These are phyloP conservation scores for Mycalesis mineus DNA, from an alignment of 2,888 invertebrate species.

Conservation along the genomic window DNA sequence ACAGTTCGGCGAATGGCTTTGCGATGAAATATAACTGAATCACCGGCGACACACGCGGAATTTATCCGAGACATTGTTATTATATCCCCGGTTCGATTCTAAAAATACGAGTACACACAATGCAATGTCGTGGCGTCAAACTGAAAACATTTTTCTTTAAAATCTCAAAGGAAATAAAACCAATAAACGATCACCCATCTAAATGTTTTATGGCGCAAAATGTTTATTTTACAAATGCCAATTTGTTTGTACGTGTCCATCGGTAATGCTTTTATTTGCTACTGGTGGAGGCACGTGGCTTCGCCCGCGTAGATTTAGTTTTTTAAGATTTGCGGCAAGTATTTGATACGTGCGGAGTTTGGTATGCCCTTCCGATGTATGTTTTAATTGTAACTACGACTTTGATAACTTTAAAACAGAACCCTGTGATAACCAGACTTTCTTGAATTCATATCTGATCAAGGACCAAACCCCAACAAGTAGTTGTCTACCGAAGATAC, in stretches of 20 bases:
- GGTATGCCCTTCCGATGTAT: too few species aligned
- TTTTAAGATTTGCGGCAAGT: too few species aligned
- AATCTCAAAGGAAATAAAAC: background rate
- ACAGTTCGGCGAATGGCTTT: background rate
- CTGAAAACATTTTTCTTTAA: background rate
- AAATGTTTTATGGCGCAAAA: background rate
- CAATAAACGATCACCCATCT: background rate
- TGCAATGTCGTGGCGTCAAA: background rate
- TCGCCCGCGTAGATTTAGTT: too few species aligned
- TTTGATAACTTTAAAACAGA: too few species aligned
- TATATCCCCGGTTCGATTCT: background rate
- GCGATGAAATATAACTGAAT: background rate
- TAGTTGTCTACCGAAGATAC: too few species aligned
- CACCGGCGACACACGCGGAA: background rate
- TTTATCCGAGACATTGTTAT: background rate
- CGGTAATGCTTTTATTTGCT: background rate
- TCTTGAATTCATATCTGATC: too few species aligned
- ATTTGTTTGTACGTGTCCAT: constrained; percentile 1
- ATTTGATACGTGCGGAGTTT: too few species aligned
- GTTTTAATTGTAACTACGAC: too few species aligned
- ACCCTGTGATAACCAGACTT: too few species aligned
- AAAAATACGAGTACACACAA: background rate
- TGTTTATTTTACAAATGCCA: constrained; percentile 6
- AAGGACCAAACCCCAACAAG: too few species aligned
- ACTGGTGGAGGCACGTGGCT: background rate